Base-by-base conservation (phyloP, 92 coral and sea anemone species). In the Porites rus region DNA sequence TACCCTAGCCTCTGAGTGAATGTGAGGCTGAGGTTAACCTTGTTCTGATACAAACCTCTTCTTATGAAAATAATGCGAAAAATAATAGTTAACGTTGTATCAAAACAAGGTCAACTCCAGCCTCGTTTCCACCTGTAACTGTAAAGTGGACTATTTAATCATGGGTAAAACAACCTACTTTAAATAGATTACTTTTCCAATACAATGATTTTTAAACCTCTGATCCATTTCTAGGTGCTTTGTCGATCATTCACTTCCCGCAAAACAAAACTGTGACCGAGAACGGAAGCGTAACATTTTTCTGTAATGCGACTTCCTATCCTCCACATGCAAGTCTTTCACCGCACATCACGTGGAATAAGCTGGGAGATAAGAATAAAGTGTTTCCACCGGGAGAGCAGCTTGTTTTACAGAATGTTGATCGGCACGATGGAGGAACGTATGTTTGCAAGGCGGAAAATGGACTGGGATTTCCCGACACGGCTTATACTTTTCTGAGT, bases 391-490 rank as follows among this genome's bases (percentile, higher is more conserved):
- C 58, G 10, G 72, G 83, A 1, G 25, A 50, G 25, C 60, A 25
- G 11, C 86, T 92, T 69, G 76, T 89, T 52, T 62, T 92, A 8
- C 61, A 59, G 62, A 82, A 87, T 21, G 93, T 77, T n/a, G 65
- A 74, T 56, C 82, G 83, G 68, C 68, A 61, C 10, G 86, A 94
- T 43, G 75, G 81, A 13, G 96, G 96, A 20, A 86, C 73, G 20
- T 94, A 94, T 78, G 72, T 88, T 43, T 94, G 98, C 58, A 65
- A 59, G 21, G 96, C 94, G 20, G 38, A 76, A 17, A 94, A 94
- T 71, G 98, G 98, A 56, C 17, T 88, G 5, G 98, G 95, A 1
- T 21, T 72, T n/a, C 94, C 93, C 46, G 91, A 89, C n/a, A 88
- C 81, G 5, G 94, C 98, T 20, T 73, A 77, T n/a, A 96, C 96